Evolutionary conservation across 2,888 invertebrate genomes (phyloP).

Genomic region (Eupeodes latifasciatus): DNA sequence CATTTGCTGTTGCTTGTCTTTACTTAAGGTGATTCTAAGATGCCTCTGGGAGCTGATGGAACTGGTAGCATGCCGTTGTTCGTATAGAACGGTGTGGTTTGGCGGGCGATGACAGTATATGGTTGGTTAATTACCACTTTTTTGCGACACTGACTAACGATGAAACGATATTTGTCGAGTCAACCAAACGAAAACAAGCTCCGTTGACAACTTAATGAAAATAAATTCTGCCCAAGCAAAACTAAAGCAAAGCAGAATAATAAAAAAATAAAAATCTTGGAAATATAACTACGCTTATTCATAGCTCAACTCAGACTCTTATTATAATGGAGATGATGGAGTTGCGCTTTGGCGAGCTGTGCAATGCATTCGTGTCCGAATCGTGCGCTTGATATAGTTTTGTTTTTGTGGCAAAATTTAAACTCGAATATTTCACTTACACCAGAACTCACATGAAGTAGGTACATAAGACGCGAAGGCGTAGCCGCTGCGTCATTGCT

Average conservation of each 20-base stretch:
- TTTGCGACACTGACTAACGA: conserved; percentile 73
- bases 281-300: too few species aligned
- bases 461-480: too few species aligned
- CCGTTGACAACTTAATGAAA: conserved; percentile 74
- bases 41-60: not conserved
- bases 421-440: too few species aligned
- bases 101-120: conserved; percentile 13
- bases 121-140: conserved; percentile 74
- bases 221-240: conserved; percentile 56
- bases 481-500: too few species aligned
- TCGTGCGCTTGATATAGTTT: too few species aligned
- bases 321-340: too few species aligned
- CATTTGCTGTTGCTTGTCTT: not conserved
- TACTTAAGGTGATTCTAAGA: conserved; percentile 12
- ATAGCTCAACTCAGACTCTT: not conserved
- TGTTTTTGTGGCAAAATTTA: too few species aligned
- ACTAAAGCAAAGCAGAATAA: conserved; percentile 8
- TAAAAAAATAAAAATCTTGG: not conserved
- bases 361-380: too few species aligned
- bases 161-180: conserved; percentile 68
- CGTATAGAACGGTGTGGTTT: not conserved
- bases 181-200: conserved; percentile 58
- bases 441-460: too few species aligned
- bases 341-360: too few species aligned
- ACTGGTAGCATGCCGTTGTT: not conserved